phyloP scores from a whole-genome alignment of 1,140 invertebrate genomes.

The Subanguina moxae region DNA sequence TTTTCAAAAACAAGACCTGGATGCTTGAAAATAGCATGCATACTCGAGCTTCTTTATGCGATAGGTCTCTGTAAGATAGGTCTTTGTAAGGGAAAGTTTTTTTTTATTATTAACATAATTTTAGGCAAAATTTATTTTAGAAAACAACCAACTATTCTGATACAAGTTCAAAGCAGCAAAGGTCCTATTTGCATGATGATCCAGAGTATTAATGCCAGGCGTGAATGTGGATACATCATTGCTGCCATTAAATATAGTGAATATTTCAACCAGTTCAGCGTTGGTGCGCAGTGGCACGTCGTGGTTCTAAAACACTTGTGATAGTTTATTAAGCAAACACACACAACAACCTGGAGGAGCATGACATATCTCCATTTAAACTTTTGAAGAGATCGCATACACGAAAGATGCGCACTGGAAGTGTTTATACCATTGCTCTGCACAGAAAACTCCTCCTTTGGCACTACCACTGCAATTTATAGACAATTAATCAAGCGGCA shows the following conservation, averaged over 20 bases:
- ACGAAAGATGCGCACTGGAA: constrained; percentile 20
- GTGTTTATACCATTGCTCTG: constrained; percentile 28
- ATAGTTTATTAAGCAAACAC: background rate
- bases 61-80: too few species aligned
- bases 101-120: too few species aligned
- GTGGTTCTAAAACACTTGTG: constrained; percentile 21
- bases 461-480: constrained; percentile 8
- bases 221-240: constrained; percentile 28
- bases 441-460: constrained; percentile 15
- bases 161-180: constrained; percentile 18
- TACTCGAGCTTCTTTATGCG: too few species aligned
- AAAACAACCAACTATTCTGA: constrained; percentile 20
- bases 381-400: constrained; percentile 16
- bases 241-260: constrained; percentile 22
- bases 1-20: too few species aligned
- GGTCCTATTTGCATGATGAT: constrained; percentile 22
- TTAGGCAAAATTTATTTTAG: background rate
- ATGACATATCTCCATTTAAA: constrained; percentile 12
- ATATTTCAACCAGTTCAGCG: constrained; percentile 27
- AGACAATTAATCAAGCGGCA: too few species aligned
- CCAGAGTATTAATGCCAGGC: background rate
- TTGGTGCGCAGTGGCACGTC: constrained; percentile 35
- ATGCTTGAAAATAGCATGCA: too few species aligned
- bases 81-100: too few species aligned
- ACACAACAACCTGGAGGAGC: constrained; percentile 6